Conservation (phyloP, 1,140 invertebrate genomes). For the Bombus vancouverensis region DNA sequence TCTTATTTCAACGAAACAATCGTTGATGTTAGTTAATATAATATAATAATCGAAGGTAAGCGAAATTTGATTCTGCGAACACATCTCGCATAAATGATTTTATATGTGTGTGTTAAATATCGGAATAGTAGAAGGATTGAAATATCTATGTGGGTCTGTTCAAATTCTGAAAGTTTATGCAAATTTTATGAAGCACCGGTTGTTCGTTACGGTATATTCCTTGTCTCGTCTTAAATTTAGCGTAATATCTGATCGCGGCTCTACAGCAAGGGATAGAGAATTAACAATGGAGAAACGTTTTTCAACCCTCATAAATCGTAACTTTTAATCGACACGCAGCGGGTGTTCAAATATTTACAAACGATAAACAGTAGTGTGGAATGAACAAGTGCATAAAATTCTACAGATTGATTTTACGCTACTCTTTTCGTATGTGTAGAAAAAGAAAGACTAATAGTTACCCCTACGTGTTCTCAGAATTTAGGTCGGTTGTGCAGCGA, state of each 20-base stretch:
- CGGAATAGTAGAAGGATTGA: neutral
- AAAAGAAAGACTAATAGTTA: neutral
- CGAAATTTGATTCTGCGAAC: no score
- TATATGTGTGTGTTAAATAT: neutral
- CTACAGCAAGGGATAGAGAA: neutral
- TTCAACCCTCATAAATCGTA: neutral
- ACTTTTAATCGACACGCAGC: neutral
- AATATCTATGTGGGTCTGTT: neutral
- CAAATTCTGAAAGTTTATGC: neutral
- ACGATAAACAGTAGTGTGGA: neutral
- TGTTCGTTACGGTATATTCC: neutral
- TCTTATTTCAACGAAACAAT: no score
- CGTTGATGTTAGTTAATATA: no score
- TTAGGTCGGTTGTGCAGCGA: constrained; percentile 20
- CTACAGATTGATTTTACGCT: no score
- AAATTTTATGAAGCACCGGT: neutral
- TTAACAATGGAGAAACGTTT: neutral
- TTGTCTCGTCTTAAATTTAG: neutral
- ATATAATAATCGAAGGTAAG: no score
- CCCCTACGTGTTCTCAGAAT: constrained; percentile 2
- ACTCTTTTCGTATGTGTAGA: no score
- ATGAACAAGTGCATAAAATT: neutral
- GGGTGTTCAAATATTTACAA: neutral
- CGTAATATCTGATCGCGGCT: neutral
- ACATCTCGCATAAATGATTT: neutral